phyloP scores from a whole-genome alignment of 1,140 invertebrate genomes.

The Antheraea pernyi region DNA sequence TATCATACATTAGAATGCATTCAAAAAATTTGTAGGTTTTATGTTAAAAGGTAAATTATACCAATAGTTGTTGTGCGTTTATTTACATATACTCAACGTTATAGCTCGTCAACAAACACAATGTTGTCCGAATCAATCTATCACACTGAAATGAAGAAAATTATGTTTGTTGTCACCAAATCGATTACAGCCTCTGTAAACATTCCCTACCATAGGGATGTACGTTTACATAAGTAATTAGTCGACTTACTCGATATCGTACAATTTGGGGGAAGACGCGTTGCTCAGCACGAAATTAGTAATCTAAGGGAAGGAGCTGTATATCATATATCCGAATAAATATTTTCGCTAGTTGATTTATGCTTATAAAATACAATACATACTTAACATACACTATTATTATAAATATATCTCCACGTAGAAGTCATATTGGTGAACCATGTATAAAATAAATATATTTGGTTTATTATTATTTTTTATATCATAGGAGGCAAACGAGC shows the following conservation, averaged over 20 bases:
- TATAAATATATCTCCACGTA: neutral
- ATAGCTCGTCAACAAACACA: neutral
- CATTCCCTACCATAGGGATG: conserved; percentile 32
- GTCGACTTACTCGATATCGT: conserved; percentile 17
- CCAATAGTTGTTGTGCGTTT: neutral
- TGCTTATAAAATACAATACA: neutral
- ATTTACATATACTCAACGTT: neutral
- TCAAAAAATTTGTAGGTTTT: no score
- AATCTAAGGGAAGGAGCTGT: neutral
- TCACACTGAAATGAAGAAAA: conserved; percentile 12
- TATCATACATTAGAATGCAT: no score
- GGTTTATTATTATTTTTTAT: no score
- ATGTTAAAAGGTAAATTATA: no score
- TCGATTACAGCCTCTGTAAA: conserved; percentile 37
- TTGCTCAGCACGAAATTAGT: neutral
- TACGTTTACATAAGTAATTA: conserved; percentile 70
- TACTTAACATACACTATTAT: neutral
- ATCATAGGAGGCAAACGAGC: no score
- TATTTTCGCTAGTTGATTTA: neutral
- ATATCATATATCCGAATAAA: neutral
- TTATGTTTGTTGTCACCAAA: conserved; percentile 36
- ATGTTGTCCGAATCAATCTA: neutral
- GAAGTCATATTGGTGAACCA: no score
- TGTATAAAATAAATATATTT: no score
- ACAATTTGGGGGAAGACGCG: neutral